phyloP scores from a whole-genome alignment of 2,888 invertebrate genomes.

The Camptogramma bilineatum region DNA sequence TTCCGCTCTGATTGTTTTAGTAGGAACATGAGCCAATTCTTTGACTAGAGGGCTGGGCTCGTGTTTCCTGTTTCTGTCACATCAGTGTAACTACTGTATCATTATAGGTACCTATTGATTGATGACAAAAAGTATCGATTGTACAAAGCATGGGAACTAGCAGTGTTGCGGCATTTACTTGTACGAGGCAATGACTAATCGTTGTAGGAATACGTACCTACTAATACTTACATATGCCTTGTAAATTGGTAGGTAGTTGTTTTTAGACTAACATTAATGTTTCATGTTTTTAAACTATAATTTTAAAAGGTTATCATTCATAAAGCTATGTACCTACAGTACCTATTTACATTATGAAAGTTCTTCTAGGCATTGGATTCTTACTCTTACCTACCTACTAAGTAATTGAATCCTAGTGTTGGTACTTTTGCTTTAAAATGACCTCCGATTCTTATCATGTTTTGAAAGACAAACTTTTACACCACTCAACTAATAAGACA shows the following conservation, averaged over 20 bases:
- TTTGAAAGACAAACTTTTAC: slow-evolving; percentile 14
- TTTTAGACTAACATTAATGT: background rate
- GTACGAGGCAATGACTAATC: slow-evolving; percentile 34
- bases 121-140: slow-evolving; percentile 72
- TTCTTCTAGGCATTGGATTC: background rate
- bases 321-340: too few relatives aligned
- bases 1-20: slow-evolving; percentile 86
- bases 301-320: too few relatives aligned
- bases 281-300: too few relatives aligned
- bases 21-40: slow-evolving; percentile 87
- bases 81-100: slow-evolving; percentile 67
- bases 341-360: too few relatives aligned
- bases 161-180: slow-evolving; percentile 52
- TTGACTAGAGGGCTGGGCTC: slow-evolving; percentile 89
- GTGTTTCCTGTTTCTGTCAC: slow-evolving; percentile 89
- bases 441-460: slow-evolving; percentile 14
- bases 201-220: background rate
- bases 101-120: slow-evolving; percentile 57
- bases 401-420: slow-evolving; percentile 12
- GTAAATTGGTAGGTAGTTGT: background rate
- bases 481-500: slow-evolving; percentile 10
- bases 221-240: background rate
- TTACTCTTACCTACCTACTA: slow-evolving; percentile 19
- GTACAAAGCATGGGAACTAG: slow-evolving; percentile 69
- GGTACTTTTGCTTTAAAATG: slow-evolving; percentile 21